These are phyloP conservation scores for Chironomus striatipennis DNA, from an alignment of 1,140 invertebrate species.

Conservation along the genomic window DNA sequence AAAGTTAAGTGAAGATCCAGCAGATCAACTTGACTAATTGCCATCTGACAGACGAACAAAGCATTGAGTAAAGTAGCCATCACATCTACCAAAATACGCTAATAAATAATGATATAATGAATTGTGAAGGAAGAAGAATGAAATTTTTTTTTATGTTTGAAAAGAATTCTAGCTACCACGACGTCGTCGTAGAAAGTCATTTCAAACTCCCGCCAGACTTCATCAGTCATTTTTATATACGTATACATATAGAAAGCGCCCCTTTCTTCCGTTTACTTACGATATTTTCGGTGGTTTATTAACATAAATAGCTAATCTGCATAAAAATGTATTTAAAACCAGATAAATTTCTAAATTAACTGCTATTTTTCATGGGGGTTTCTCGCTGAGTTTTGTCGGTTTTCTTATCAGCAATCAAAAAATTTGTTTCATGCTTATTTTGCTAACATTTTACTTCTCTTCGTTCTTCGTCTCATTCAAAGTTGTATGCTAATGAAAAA, in stretches of 20 bases:
- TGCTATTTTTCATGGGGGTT: constrained; percentile 7
- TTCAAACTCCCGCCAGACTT: constrained; percentile 20
- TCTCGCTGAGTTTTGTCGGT: constrained; percentile 16
- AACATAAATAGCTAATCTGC: constrained; percentile 23
- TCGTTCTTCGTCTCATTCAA: background rate
- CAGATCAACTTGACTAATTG: too few relatives aligned
- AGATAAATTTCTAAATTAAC: constrained; percentile 24
- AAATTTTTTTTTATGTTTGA: too few relatives aligned
- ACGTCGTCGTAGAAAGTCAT: background rate
- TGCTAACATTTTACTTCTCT: background rate
- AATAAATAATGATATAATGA: too few relatives aligned
- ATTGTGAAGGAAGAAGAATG: too few relatives aligned
- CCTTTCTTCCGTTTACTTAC: constrained; percentile 17
- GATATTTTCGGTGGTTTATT: background rate
- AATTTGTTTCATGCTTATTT: constrained; percentile 14
- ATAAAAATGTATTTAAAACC: constrained; percentile 24
- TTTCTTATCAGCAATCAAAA: constrained; percentile 13
- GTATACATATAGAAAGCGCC: background rate
- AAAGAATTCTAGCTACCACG: too few relatives aligned
- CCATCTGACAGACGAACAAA: too few relatives aligned
- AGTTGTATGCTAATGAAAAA: background rate
- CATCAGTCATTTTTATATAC: constrained; percentile 16
- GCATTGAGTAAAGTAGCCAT: too few relatives aligned
- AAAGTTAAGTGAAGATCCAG: too few relatives aligned
- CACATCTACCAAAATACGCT: too few relatives aligned